Conservation (phyloP, 2,797 vertebrate species). For the Typhlichthys eigenmanni region DNA sequence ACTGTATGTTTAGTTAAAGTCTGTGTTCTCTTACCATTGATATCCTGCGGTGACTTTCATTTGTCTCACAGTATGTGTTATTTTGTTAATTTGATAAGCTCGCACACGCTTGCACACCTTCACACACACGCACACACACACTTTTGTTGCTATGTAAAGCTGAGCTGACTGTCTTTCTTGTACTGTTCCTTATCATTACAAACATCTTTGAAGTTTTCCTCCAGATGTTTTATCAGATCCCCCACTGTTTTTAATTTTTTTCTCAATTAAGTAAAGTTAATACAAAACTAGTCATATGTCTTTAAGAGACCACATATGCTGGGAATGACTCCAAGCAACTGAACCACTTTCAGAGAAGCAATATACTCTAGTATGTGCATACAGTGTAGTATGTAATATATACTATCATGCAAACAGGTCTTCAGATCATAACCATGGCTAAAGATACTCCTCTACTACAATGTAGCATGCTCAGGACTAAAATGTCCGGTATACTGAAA, state of each 20-base stretch:
- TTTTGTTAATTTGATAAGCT: conserved; percentile 69
- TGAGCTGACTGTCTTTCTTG: neutral
- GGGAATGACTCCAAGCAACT: neutral
- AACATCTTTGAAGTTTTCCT: conserved; percentile 54
- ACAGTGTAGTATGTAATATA: no score
- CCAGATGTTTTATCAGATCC: conserved; percentile 31
- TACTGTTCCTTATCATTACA: conserved; percentile 35
- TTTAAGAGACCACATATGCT: neutral
- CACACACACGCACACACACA: conserved; percentile 13
- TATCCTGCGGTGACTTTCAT: conserved; percentile 76
- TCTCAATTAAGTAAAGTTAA: conserved; percentile 3
- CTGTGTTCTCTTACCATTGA: conserved; percentile 56
- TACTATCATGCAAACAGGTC: no score
- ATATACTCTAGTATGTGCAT: no score
- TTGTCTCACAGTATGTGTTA: conserved; percentile 75
- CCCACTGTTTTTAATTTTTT: conserved; percentile 38
- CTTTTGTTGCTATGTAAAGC: conserved; percentile 5
- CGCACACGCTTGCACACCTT: conserved; percentile 13
- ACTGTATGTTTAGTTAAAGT: conserved; percentile 8
- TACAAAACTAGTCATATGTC: neutral
- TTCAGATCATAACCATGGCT: no score
- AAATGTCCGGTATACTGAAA: no score
- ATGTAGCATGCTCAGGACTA: no score
- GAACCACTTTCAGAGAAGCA: no score
- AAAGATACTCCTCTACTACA: no score